Conservation (phyloP, 2,888 invertebrate genomes). For the Acanthosepion pharaonis region DNA sequence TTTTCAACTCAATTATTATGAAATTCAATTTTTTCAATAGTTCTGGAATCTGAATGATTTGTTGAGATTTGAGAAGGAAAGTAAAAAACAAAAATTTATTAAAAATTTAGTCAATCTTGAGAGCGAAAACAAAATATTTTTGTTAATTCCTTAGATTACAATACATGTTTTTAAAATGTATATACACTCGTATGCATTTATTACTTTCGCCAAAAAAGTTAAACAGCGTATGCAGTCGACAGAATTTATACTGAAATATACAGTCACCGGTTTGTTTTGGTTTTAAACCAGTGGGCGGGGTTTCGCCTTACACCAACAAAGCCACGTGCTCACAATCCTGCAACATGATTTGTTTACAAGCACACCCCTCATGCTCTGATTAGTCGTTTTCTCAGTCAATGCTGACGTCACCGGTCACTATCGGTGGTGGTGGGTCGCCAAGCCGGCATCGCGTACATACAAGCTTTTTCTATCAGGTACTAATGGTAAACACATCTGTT, state of each 20-base stretch:
- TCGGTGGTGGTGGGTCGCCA: constrained; percentile 39
- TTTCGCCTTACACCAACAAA: constrained; percentile 67
- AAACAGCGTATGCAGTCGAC: background rate
- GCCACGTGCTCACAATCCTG: constrained; percentile 61
- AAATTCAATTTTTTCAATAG: background rate
- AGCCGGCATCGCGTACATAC: constrained; percentile 44
- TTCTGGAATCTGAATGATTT: background rate
- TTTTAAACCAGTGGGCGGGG: constrained; percentile 65
- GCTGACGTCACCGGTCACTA: constrained; percentile 45
- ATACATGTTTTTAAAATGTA: background rate
- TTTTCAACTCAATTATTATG: too few relatives aligned
- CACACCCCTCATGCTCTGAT: constrained; percentile 56
- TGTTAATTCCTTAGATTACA: background rate
- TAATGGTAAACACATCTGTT: constrained; percentile 22
- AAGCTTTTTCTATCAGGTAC: background rate
- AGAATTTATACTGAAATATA: constrained; percentile 57
- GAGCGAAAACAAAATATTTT: background rate
- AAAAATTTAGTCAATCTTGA: background rate
- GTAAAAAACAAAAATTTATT: too few relatives aligned
- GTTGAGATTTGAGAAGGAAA: too few relatives aligned
- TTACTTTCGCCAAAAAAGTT: background rate
- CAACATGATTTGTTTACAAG: constrained; percentile 55
- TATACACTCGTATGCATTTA: background rate
- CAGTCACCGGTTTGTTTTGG: constrained; percentile 73
- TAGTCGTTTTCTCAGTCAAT: constrained; percentile 56